Evolutionary conservation across 2,797 vertebrate genomes (phyloP).

Genomic region (Epinephelus awoara): DNA sequence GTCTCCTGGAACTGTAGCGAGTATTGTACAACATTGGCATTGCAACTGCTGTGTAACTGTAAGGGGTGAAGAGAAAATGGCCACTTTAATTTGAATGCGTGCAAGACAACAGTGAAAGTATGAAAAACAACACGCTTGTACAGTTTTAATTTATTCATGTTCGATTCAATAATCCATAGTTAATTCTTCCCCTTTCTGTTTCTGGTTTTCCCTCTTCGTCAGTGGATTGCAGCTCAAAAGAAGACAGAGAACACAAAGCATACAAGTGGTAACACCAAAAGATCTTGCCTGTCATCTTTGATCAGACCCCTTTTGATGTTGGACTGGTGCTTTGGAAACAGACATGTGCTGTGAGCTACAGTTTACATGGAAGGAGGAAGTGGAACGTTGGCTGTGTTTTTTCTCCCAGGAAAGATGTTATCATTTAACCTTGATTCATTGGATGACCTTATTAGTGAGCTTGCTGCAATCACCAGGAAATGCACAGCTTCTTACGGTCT

Average conservation of each 20-base stretch:
- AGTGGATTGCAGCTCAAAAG: constrained; percentile 16
- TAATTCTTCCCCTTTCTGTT: background rate
- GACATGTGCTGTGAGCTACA: constrained; percentile 14
- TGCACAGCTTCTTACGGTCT: constrained; percentile 18
- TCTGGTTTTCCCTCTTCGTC: constrained; percentile 19
- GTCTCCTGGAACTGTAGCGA: constrained; percentile 96
- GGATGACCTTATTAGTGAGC: constrained; percentile 54
- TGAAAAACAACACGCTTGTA: too few species aligned
- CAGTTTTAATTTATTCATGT: background rate
- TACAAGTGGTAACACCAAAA: constrained; percentile 36
- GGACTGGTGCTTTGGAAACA: constrained; percentile 30
- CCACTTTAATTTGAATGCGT: background rate
- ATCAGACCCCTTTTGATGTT: constrained; percentile 39
- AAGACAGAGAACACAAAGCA: constrained; percentile 9
- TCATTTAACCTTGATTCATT: constrained; percentile 54
- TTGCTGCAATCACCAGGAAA: constrained; percentile 58
- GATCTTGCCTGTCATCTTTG: constrained; percentile 46
- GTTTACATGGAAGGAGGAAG: constrained; percentile 28
- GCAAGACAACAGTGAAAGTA: background rate
- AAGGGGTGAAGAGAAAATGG: constrained; percentile 6
- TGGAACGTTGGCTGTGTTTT: constrained; percentile 3
- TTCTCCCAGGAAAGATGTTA: constrained; percentile 30
- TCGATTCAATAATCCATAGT: background rate
- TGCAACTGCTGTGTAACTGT: constrained; percentile 97
- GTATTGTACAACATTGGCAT: constrained; percentile 99